phyloP scores from a whole-genome alignment of 2,797 vertebrate genomes.

The Okamejei kenojei region DNA sequence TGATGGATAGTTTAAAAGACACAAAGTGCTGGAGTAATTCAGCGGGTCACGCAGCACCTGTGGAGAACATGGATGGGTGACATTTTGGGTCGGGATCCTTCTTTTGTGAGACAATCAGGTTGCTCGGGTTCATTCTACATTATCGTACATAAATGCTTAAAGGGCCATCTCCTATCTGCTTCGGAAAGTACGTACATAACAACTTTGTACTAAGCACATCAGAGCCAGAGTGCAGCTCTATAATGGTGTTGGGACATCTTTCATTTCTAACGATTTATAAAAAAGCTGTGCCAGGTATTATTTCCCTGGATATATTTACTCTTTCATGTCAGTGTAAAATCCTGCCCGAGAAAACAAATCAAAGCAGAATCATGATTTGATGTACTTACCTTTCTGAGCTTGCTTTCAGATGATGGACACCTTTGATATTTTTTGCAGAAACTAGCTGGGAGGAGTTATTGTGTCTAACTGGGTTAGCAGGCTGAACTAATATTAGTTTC shows the following conservation, averaged over 20 bases:
- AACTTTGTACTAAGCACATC: neutral
- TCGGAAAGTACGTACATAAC: neutral
- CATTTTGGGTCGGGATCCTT: no score
- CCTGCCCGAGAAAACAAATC: neutral
- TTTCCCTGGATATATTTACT: neutral
- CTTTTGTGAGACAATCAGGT: neutral
- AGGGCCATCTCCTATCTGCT: neutral
- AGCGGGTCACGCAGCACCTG: no score
- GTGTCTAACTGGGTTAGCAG: neutral
- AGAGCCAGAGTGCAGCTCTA: neutral
- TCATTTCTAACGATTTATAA: neutral
- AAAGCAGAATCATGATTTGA: neutral
- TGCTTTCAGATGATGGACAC: neutral
- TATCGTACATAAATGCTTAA: neutral
- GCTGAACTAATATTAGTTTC: slow-evolving; percentile 3
- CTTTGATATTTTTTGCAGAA: neutral
- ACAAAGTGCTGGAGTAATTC: no score
- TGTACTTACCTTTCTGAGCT: neutral
- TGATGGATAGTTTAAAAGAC: no score
- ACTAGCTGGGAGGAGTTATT: neutral
- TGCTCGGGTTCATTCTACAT: neutral
- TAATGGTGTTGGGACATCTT: neutral
- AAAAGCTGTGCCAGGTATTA: neutral
- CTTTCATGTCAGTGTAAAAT: neutral
- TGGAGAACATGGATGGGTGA: no score